Evolutionary conservation across 2,888 invertebrate species (phyloP).

Genomic region (Urechis unicinctus): DNA sequence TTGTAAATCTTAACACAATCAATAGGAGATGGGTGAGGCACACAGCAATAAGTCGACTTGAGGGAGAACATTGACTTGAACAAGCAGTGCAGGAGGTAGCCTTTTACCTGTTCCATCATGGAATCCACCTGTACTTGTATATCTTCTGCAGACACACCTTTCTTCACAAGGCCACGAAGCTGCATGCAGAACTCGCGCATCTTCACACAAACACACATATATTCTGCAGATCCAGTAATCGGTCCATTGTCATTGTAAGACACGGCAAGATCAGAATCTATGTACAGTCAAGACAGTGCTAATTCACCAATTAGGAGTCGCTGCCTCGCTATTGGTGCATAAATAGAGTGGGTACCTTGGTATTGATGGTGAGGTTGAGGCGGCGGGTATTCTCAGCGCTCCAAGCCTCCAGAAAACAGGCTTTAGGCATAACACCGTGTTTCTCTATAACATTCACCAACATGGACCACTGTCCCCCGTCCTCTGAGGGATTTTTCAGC

Average conservation of each 20-base stretch:
- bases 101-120: constrained; percentile 61
- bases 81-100: too few species aligned
- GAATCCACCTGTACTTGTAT: constrained; percentile 61
- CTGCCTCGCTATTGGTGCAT: too few species aligned
- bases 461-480: constrained; percentile 81
- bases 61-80: not conserved
- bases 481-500: constrained; percentile 52
- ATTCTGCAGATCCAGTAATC: too few species aligned
- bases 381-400: constrained; percentile 68
- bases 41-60: not conserved
- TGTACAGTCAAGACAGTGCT: too few species aligned
- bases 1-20: constrained; percentile 72
- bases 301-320: too few species aligned
- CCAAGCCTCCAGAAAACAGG: constrained; percentile 76
- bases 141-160: constrained; percentile 60
- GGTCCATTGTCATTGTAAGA: not conserved
- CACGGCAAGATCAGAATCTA: too few species aligned
- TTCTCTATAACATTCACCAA: constrained; percentile 77
- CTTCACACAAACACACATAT: constrained; percentile 5
- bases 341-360: too few species aligned
- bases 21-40: too few species aligned
- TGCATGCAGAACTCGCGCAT: constrained; percentile 66
- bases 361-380: constrained; percentile 73
- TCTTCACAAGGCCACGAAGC: constrained; percentile 61
- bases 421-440: constrained; percentile 82